Percentiles rank a stretch among this genome's conserved stretches.
These are phyloP conservation scores for Campoplex capitator DNA, from an alignment of 2,888 invertebrate genomes.

Conservation along the genomic window DNA sequence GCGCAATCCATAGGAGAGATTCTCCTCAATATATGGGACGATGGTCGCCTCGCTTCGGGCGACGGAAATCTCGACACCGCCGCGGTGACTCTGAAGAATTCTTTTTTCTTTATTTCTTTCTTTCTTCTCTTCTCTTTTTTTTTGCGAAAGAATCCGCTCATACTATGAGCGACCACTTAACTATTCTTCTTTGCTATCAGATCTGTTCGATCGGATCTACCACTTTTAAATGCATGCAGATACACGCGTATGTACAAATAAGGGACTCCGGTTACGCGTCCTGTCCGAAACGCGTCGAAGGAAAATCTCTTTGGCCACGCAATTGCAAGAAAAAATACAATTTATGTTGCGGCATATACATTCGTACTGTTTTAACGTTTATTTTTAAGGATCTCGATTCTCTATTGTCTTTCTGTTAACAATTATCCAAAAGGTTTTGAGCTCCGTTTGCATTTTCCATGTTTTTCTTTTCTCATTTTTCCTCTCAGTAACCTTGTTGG, in stretches of 20 bases:
- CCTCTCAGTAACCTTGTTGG: no score
- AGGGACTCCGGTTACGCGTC: slow-evolving; percentile 29
- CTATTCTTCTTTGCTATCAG: slow-evolving; percentile 63
- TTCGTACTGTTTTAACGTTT: neutral
- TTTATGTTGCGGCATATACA: neutral
- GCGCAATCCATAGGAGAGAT: slow-evolving; percentile 52
- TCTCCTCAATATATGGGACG: slow-evolving; percentile 31
- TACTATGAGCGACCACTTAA: slow-evolving; percentile 61
- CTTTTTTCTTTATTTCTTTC: neutral
- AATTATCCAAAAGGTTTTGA: neutral
- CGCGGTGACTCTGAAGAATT: slow-evolving; percentile 56
- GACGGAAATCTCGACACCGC: slow-evolving; percentile 64
- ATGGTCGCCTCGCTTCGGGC: slow-evolving; percentile 57
- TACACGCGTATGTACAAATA: slow-evolving; percentile 48
- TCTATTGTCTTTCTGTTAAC: neutral
- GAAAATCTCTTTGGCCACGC: neutral
- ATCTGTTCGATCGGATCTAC: slow-evolving; percentile 58
- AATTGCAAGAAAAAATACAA: neutral
- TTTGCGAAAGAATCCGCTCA: slow-evolving; percentile 59
- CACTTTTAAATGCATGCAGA: slow-evolving; percentile 5
- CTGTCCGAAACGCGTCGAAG: slow-evolving; percentile 51
- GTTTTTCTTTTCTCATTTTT: neutral
- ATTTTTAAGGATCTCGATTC: neutral
- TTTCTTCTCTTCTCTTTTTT: slow-evolving; percentile 29
- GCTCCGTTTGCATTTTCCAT: neutral